Evolutionary conservation across 1,140 invertebrate genomes (phyloP), one percentile per base, ranked within the genome.

Genomic region (Cydia pomonella): DNA sequence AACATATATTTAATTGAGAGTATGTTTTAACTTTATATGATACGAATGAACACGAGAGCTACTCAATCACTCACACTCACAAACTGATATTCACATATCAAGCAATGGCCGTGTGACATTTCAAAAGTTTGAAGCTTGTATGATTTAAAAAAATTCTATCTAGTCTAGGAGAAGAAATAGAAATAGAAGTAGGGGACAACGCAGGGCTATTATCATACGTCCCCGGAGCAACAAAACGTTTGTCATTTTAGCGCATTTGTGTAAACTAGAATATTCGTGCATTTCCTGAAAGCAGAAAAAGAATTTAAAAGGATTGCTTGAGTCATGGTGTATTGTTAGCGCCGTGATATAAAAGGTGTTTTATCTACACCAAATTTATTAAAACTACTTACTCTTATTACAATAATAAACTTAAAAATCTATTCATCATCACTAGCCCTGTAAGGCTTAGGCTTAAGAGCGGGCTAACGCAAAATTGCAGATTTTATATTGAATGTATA

Each of bases 241-340:
- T 87, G 88, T 92, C 90, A 90, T 92, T 92, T 90, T 91, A 91
- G 86, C 88, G 87, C 87, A 90, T 90, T 90, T 90, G 87, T 90
- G 84, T 87, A 87, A 87, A 81, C 64, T 69, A 69, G 64, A 69
- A 69, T 69, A 69, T 69, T 33, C 82, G 79, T 84, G 82, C 83
- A 86, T 89, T 85, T 87, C 79, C 79, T 73, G 80, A 80, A 80
- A 83, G 79, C 79, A 80, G 75, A 83, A 84, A 85, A 85, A 86
- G 82, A 78, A 79, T 80, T 79, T 71, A 82, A 83, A 86, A 79
- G 83, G 84, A 84, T 80, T 83, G 75, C 74, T 53, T 72, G 18
- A 59, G 69, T 47, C 64, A 53, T 66, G 62, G 18, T 38, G 64
- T 33, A 69, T 69, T 69, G 64, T 69, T 69, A 33, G n/a, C 29